Evolutionary conservation across 2,113 vertebrate genomes (phyloP).

Genomic region (Taxidea taxus): DNA sequence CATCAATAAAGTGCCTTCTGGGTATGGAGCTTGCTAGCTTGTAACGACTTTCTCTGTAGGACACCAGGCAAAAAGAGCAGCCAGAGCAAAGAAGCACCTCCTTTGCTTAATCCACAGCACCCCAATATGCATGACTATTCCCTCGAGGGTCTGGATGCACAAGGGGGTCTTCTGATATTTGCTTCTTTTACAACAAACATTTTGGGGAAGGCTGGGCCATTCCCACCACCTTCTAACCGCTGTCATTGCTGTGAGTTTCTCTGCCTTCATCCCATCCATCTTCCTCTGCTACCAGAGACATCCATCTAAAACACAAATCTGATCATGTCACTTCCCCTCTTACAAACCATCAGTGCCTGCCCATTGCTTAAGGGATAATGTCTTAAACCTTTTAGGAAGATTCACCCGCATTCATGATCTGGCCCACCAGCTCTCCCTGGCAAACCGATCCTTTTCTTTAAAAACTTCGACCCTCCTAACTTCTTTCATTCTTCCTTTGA

Average conservation of each 20-base stretch:
- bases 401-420: background rate
- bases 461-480: background rate
- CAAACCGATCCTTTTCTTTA: background rate
- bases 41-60: background rate
- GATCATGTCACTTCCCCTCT: constrained; percentile 42
- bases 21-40: background rate
- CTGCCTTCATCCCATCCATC: background rate
- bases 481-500: background rate
- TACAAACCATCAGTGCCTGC: constrained; percentile 27
- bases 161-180: background rate
- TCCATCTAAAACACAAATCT: background rate
- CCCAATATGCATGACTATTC: background rate
- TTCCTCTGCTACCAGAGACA: background rate
- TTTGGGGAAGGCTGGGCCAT: background rate
- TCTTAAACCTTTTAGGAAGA: background rate
- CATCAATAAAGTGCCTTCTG: background rate
- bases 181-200: background rate
- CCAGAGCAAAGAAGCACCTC: background rate
- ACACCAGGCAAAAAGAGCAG: background rate
- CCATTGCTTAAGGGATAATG: background rate
- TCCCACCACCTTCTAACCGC: background rate
- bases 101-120: too few species aligned
- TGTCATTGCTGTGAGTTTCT: background rate
- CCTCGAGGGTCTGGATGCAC: background rate
- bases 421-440: background rate